Evolutionary conservation across 30 jellyfish, hydroid and myxozoan genomes (phyloP).

Genomic region (Hydractinia echinata): DNA sequence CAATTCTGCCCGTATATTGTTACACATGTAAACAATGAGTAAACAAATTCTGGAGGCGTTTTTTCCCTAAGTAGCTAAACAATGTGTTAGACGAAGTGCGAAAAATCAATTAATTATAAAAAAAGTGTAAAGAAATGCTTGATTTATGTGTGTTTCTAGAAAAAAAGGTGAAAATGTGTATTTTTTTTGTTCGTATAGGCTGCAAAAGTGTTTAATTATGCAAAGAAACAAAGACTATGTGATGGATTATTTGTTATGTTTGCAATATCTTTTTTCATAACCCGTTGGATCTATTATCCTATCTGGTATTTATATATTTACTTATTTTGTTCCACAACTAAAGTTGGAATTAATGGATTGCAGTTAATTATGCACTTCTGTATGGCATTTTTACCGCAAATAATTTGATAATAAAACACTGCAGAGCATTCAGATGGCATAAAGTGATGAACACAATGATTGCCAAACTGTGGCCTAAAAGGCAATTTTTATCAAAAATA

Average conservation of each 20-base stretch:
- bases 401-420: background rate
- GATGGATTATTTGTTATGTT: conserved; percentile 77
- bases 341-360: background rate
- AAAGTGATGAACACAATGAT: too few relatives aligned
- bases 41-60: too few relatives aligned
- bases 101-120: too few relatives aligned
- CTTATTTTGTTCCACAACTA: background rate
- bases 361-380: background rate
- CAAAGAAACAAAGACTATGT: conserved; percentile 71
- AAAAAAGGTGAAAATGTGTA: too few relatives aligned
- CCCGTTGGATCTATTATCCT: conserved; percentile 80
- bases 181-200: conserved; percentile 45
- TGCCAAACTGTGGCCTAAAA: too few relatives aligned
- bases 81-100: too few relatives aligned
- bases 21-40: too few relatives aligned
- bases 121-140: too few relatives aligned
- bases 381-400: background rate
- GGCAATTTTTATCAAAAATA: too few relatives aligned
- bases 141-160: too few relatives aligned
- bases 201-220: conserved; percentile 92
- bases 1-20: too few relatives aligned
- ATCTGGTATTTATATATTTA: conserved; percentile 66
- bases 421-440: background rate
- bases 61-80: too few relatives aligned
- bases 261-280: conserved; percentile 52